Conservation (phyloP, 2,888 invertebrate species). For the Volucella zonaria region DNA sequence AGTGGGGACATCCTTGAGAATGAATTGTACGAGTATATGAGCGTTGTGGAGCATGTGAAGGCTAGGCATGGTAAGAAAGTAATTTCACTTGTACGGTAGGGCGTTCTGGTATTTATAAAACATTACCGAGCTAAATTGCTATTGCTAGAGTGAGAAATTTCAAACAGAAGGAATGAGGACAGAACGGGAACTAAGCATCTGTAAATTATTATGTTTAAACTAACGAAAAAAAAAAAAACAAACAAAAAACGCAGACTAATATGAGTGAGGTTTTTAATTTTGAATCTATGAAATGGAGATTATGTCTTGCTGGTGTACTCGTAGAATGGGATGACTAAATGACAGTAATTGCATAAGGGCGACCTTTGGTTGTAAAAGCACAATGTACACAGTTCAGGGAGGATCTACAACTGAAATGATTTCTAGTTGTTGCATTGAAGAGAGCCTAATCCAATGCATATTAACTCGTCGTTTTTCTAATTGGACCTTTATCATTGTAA, state of each 20-base stretch:
- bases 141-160: neutral
- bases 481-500: too few relatives aligned
- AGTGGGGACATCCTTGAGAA: conserved; percentile 1
- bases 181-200: conserved; percentile 36
- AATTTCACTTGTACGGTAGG: conserved; percentile 46
- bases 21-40: conserved; percentile 12
- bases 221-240: neutral
- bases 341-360: too few relatives aligned
- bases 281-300: conserved; percentile 25
- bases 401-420: too few relatives aligned
- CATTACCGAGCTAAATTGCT: conserved; percentile 47
- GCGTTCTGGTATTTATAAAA: conserved; percentile 56
- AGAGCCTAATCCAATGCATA: too few relatives aligned
- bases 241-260: neutral
- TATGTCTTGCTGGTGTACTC: neutral
- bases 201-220: conserved; percentile 31
- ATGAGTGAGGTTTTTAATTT: conserved; percentile 32
- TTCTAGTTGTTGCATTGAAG: too few relatives aligned
- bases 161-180: neutral
- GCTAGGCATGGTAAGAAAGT: conserved; percentile 42
- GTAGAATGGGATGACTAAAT: too few relatives aligned
- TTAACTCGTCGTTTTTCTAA: too few relatives aligned
- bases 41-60: conserved; percentile 27
- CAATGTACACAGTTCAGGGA: too few relatives aligned
- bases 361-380: too few relatives aligned